Evolutionary conservation across 1,140 invertebrate genomes (phyloP).

Genomic region (Plectrocnemia conspersa): DNA sequence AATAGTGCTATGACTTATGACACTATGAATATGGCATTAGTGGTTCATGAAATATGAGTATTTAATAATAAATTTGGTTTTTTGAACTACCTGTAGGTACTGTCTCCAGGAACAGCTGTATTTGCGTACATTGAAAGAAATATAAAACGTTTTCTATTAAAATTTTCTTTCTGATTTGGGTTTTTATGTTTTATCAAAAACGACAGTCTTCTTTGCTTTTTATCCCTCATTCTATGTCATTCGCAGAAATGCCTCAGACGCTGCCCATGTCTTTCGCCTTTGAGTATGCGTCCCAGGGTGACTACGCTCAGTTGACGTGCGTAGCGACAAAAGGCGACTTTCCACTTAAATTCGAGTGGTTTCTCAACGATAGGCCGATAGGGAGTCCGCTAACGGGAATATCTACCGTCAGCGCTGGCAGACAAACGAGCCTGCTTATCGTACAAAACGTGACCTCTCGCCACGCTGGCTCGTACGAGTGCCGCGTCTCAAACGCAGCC

Average conservation of each 20-base stretch:
- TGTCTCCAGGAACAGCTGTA: too few species aligned
- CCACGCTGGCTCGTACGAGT: conserved; percentile 65
- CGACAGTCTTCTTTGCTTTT: too few species aligned
- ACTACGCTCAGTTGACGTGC: conserved; percentile 51
- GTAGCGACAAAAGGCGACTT: conserved; percentile 64
- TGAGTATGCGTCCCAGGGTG: conserved; percentile 39
- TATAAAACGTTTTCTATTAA: too few species aligned
- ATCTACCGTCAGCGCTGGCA: conserved; percentile 49
- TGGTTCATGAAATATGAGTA: too few species aligned
- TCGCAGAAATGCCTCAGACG: conserved; percentile 35
- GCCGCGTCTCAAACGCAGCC: conserved; percentile 58
- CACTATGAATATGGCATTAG: too few species aligned
- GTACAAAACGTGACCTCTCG: conserved; percentile 58
- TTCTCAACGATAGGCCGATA: conserved; percentile 49
- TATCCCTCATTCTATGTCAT: conserved; percentile 26
- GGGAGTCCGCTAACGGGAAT: conserved; percentile 46
- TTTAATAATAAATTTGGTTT: too few species aligned
- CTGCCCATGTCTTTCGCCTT: conserved; percentile 36
- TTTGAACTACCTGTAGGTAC: too few species aligned
- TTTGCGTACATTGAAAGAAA: too few species aligned
- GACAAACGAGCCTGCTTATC: conserved; percentile 57
- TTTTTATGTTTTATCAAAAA: too few species aligned
- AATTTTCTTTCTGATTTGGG: too few species aligned
- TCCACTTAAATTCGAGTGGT: conserved; percentile 60
- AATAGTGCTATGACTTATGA: too few species aligned